Base-by-base conservation (phyloP, 2,888 invertebrate genomes). In the Drosophila putrida region DNA sequence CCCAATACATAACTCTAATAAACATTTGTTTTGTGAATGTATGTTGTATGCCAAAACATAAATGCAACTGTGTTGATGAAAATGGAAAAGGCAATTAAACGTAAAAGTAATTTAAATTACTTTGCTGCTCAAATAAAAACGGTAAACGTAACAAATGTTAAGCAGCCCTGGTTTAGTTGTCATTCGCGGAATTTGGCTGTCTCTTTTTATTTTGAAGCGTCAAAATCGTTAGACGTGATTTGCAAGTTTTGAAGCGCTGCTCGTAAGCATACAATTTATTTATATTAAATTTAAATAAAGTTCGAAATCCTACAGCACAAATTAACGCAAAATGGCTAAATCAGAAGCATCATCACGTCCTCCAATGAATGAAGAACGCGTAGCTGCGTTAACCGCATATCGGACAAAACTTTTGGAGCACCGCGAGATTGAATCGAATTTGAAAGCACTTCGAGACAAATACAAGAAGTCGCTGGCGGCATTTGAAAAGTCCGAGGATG, bases 401-500 rank as follows among this genome's bases (percentile, higher is more conserved):
- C 94, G 97, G 73, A 97, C 97, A 92, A 98, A 98, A 91, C 94
- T 99, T 27, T 93, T 98, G 91, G 98, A 98, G 92, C 98, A 99
- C 92, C 97, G 98, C 93, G 98, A 98, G 94, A 96, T 98, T 0
- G 98, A 98, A 92, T 97, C 97, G 5, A 95, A 97, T 73, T 93
- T 98, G 35, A 98, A 98, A 95, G 97, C 69, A 97, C 98, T 98
- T 95, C 94, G 98, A 91, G 98, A 98, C 88, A 97, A 98, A 92
- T 93, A 98, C 33, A 98, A 98, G 93, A 97, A 98, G 84, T 93
- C 98, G 38, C 98, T 97, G 1, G 98, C 98, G 92, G 97, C 98
- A 88, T 99, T 98, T 93, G 98, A 99, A 90, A 99, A 99, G 93
- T 99, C 99, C 75, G 99, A 99, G 93, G 99, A 99, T 93, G 99